Evolutionary conservation across 2,113 vertebrate genomes (phyloP).

Genomic region (Neodontobutis hainanensis): DNA sequence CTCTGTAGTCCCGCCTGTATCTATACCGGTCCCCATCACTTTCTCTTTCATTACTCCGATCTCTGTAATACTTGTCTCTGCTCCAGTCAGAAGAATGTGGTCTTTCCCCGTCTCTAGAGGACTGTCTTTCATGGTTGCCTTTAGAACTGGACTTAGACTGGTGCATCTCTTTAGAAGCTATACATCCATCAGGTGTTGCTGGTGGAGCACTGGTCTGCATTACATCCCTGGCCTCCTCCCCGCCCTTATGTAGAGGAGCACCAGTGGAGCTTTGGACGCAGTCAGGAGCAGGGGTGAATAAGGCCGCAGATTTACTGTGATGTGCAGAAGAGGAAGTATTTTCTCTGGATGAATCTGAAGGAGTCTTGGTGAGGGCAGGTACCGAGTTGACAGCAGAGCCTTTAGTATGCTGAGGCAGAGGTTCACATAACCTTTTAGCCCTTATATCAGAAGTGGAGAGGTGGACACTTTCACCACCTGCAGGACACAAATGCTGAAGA

Average conservation of each 20-base stretch:
- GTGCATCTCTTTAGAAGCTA: constrained; percentile 41
- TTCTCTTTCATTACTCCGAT: constrained; percentile 72
- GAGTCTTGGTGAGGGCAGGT: constrained; percentile 28
- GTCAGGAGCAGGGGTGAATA: constrained; percentile 26
- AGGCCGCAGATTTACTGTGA: constrained; percentile 29
- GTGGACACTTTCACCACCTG: constrained; percentile 36
- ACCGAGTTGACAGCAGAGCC: constrained; percentile 27
- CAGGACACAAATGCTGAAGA: constrained; percentile 33
- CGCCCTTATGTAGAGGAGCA: constrained; percentile 23
- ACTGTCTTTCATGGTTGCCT: constrained; percentile 29
- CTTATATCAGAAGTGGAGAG: constrained; percentile 41
- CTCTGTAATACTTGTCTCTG: constrained; percentile 59
- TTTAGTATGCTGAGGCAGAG: constrained; percentile 31
- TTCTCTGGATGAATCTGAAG: constrained; percentile 24
- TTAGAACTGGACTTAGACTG: constrained; percentile 43
- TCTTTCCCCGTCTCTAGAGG: constrained; percentile 42
- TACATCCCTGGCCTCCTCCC: constrained; percentile 20
- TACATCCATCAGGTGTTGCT: constrained; percentile 19
- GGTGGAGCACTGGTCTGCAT: constrained; percentile 26
- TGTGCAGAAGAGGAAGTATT: constrained; percentile 27
- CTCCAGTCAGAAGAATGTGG: constrained; percentile 44
- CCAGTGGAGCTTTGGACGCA: constrained; percentile 23
- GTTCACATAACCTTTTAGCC: constrained; percentile 47
- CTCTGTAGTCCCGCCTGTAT: constrained; percentile 69
- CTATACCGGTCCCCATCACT: constrained; percentile 66